Conservation (phyloP, 2,888 invertebrate genomes). For the Ectobius pallidus region DNA sequence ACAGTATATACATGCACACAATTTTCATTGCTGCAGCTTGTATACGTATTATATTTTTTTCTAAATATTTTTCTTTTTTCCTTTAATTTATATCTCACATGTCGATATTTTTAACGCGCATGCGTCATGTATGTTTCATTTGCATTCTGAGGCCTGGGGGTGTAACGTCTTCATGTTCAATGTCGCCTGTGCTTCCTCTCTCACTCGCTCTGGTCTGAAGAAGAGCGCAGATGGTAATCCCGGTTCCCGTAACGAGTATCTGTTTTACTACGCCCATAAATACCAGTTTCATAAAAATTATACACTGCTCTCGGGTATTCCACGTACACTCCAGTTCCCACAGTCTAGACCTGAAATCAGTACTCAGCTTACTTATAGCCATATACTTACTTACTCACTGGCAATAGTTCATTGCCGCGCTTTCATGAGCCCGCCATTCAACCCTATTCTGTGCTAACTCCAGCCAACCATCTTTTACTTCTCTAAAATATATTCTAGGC, state of each 20-base stretch:
- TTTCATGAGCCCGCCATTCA: no score
- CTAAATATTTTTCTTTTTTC: neutral
- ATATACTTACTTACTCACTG: no score
- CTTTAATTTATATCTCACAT: neutral
- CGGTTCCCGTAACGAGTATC: neutral
- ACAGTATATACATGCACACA: no score
- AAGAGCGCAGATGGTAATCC: constrained; percentile 16
- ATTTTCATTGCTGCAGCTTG: no score
- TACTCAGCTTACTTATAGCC: no score
- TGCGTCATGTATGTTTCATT: neutral
- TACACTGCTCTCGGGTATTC: neutral
- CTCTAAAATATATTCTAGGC: no score
- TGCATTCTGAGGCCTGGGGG: neutral
- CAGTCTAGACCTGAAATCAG: neutral
- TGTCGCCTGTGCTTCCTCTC: no score
- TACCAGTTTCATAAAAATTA: constrained; percentile 7
- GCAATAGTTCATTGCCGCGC: no score
- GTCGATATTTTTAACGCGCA: no score
- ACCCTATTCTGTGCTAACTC: no score
- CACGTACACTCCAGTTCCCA: neutral
- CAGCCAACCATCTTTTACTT: no score
- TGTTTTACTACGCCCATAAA: neutral
- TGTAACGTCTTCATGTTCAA: neutral
- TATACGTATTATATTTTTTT: neutral
- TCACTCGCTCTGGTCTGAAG: neutral